Percentiles rank a stretch among this genome's conserved stretches.
phyloP scores from a whole-genome alignment of 2,888 invertebrate species.

The Lycophotia porphyrea region DNA sequence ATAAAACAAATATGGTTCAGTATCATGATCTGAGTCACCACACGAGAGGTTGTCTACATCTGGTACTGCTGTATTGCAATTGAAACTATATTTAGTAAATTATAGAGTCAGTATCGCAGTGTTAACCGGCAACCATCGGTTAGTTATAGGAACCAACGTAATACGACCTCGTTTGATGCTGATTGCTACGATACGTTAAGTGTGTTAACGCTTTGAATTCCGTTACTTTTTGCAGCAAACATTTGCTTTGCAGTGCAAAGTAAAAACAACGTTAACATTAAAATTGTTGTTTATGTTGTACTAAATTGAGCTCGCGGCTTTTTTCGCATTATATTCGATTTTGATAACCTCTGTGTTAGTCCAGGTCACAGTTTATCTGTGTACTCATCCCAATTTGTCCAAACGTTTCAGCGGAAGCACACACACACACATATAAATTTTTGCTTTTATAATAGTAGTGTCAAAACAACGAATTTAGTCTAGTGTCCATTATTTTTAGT shows the following conservation, averaged over 20 bases:
- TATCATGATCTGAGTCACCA: no score
- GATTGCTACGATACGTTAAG: background rate
- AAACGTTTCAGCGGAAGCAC: no score
- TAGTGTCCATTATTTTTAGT: no score
- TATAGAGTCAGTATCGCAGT: background rate
- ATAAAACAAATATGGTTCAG: no score
- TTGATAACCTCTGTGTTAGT: background rate
- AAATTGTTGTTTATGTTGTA: background rate
- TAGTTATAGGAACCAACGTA: background rate
- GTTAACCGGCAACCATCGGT: background rate
- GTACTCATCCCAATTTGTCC: no score
- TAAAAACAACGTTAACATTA: background rate
- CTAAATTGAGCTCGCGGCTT: background rate
- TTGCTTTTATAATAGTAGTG: no score
- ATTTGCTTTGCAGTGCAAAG: conserved; percentile 1
- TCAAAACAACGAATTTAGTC: no score
- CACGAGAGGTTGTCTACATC: background rate
- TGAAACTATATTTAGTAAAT: background rate
- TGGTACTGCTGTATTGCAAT: background rate
- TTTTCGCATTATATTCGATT: background rate
- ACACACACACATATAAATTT: no score
- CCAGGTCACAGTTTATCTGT: no score
- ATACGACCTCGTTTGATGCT: background rate
- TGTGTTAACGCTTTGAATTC: conserved; percentile 13
- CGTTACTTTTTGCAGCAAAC: background rate